These are phyloP conservation scores for Carabus problematicus DNA, from an alignment of 2,888 invertebrate species.

Conservation along the genomic window DNA sequence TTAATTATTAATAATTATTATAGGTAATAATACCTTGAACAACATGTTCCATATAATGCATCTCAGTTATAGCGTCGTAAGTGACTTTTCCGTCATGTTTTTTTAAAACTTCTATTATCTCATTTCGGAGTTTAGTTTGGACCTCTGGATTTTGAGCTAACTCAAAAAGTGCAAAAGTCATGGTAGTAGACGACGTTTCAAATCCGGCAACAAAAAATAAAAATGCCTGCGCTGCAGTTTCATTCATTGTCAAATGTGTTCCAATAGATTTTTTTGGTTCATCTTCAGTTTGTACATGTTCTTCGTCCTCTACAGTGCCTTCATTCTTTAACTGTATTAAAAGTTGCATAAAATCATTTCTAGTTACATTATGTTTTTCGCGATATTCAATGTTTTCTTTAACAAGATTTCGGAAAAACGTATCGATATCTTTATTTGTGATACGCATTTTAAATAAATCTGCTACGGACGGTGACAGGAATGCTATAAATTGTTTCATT, in stretches of 20 bases:
- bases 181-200: slow-evolving; percentile 60
- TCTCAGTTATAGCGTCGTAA: slow-evolving; percentile 58
- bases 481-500: slow-evolving; percentile 28
- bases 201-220: slow-evolving; percentile 62
- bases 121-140: slow-evolving; percentile 58
- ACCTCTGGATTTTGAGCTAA: slow-evolving; percentile 56
- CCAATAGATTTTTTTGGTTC: slow-evolving; percentile 22
- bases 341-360: slow-evolving; percentile 63
- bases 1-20: not conserved
- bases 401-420: slow-evolving; percentile 50
- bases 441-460: slow-evolving; percentile 32
- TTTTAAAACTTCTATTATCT: slow-evolving; percentile 53
- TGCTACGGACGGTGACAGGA: slow-evolving; percentile 15
- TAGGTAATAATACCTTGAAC: slow-evolving; percentile 53
- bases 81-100: slow-evolving; percentile 54
- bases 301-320: slow-evolving; percentile 45
- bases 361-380: slow-evolving; percentile 52
- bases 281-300: slow-evolving; percentile 24
- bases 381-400: slow-evolving; percentile 56
- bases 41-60: slow-evolving; percentile 60
- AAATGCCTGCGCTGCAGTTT: slow-evolving; percentile 56
- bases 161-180: slow-evolving; percentile 56
- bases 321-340: slow-evolving; percentile 58
- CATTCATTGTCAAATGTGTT: slow-evolving; percentile 45
- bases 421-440: slow-evolving; percentile 30